Percentiles rank a stretch among this genome's conserved stretches.
Conservation (phyloP, 1,140 invertebrate genomes). For the Euura saliciscinereae region DNA sequence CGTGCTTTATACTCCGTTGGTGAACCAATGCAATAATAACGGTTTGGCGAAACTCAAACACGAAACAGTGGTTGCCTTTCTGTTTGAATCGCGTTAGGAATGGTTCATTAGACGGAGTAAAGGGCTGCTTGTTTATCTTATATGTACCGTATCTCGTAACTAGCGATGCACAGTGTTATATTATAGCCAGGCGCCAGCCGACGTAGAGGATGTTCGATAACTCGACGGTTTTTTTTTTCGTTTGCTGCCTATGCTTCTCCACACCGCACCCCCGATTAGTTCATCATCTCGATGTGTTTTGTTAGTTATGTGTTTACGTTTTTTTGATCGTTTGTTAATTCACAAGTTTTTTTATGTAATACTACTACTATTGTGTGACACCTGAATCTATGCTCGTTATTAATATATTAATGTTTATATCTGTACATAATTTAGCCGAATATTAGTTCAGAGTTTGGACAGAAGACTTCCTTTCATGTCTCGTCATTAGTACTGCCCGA, state of each 20-base stretch:
- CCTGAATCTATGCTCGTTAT: no score
- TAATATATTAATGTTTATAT: no score
- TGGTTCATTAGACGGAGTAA: slow-evolving; percentile 1
- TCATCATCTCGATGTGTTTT: slow-evolving; percentile 10
- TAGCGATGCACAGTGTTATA: not conserved
- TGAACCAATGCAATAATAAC: no score
- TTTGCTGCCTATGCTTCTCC: not conserved
- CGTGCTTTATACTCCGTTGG: no score
- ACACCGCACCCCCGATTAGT: not conserved
- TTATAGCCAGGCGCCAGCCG: not conserved
- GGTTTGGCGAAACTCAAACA: no score
- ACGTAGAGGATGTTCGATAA: not conserved
- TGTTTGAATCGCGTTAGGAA: not conserved
- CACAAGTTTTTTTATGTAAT: no score
- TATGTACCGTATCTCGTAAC: not conserved
- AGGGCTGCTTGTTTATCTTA: not conserved
- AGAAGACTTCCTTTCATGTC: no score
- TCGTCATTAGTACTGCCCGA: not conserved
- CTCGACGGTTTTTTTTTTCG: not conserved
- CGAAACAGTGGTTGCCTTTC: no score
- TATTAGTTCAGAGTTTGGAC: no score
- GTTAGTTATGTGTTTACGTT: slow-evolving; percentile 8
- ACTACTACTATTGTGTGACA: no score
- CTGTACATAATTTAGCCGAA: no score
- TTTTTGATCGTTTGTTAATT: not conserved